Conservation (phyloP, 2,888 invertebrate genomes). For the Patella pellucida region DNA sequence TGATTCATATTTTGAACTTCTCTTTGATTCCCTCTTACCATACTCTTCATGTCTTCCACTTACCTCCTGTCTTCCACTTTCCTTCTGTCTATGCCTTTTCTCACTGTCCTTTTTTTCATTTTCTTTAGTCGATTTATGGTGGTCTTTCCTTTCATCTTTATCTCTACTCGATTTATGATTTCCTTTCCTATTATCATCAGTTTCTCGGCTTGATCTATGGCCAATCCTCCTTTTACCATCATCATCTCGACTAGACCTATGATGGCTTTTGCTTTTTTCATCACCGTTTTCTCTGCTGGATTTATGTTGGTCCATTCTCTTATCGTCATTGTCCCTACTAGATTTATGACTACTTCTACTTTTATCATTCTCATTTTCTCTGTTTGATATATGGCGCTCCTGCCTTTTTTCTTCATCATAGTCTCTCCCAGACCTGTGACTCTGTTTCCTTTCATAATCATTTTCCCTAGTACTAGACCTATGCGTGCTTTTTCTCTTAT, state of each 20-base stretch:
- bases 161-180: neutral
- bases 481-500: conserved; percentile 34
- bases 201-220: conserved; percentile 38
- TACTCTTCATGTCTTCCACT: neutral
- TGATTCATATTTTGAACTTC: conserved; percentile 3
- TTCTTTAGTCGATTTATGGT: conserved; percentile 9
- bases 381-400: conserved; percentile 11
- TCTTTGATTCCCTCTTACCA: neutral
- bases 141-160: neutral
- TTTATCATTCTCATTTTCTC: conserved; percentile 37
- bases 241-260: conserved; percentile 26
- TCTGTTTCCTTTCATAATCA: neutral
- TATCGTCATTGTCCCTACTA: conserved; percentile 29
- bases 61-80: no score
- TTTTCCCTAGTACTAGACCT: conserved; percentile 30
- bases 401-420: conserved; percentile 13
- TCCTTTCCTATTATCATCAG: conserved; percentile 23
- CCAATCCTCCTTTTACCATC: conserved; percentile 37
- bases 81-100: conserved; percentile 26
- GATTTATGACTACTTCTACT: conserved; percentile 38
- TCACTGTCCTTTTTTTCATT: conserved; percentile 16
- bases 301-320: conserved; percentile 20
- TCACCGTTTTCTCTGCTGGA: neutral
- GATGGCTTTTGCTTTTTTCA: neutral
- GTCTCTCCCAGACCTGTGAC: neutral